Evolutionary conservation across 2,113 vertebrate species (phyloP).

Genomic region (Stegostoma tigrinum): DNA sequence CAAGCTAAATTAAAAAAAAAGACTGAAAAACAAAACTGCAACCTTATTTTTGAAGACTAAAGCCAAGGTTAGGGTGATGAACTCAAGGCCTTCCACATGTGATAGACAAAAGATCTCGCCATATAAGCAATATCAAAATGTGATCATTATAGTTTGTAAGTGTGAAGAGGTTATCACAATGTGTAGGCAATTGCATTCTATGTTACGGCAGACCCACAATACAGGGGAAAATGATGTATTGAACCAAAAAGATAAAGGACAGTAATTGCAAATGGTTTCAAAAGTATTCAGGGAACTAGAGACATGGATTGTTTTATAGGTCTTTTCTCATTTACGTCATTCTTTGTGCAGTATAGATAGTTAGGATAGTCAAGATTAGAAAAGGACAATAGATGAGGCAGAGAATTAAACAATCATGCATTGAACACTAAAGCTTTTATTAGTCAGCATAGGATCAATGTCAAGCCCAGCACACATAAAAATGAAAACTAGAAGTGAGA

Average conservation of each 20-base stretch:
- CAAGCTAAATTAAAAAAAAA: background rate
- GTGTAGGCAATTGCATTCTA: background rate
- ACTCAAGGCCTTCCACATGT: background rate
- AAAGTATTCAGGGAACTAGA: background rate
- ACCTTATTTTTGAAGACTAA: background rate
- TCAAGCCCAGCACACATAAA: background rate
- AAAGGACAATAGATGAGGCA: background rate
- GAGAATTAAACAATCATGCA: background rate
- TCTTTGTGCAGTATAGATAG: background rate
- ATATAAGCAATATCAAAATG: background rate
- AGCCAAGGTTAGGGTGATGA: background rate
- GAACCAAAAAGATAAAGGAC: background rate
- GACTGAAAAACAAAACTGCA: background rate
- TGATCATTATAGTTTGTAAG: background rate
- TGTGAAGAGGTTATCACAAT: background rate
- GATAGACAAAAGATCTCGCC: too few species aligned
- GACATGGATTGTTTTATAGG: background rate
- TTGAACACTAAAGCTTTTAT: background rate
- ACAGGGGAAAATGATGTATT: background rate
- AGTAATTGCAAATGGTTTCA: constrained; percentile 7
- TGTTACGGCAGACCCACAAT: background rate
- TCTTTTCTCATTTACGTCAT: background rate
- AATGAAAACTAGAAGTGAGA: background rate
- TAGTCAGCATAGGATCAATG: background rate
- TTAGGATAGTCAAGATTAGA: background rate